Base-by-base conservation (phyloP, 2,113 vertebrate genomes). In the Myodes glareolus region DNA sequence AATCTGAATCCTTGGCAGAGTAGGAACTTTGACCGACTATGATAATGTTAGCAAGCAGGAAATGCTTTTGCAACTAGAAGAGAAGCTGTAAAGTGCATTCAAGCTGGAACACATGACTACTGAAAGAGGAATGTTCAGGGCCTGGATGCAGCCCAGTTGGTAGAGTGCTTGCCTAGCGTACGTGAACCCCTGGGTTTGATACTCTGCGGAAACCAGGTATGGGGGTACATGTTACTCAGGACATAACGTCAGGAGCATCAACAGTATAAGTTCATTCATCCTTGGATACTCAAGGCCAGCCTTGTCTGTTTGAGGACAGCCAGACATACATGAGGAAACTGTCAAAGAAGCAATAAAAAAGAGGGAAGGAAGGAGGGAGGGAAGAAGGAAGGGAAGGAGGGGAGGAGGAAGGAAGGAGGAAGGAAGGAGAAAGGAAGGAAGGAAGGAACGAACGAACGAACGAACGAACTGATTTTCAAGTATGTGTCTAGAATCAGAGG, bases 91-190 rank as follows among this genome's bases (percentile, higher is more conserved):
- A 91, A 90, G 31, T 63, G n/a, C 39, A 90, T 81, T n/a, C 25
- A 93, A 94, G 23, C 1, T 95, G 47, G 29, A 91, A 94, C 86
- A 97, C 31, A 97, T 89, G 23, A 94, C 88, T 94, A 81, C 70
- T 86, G 39, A 73, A 94, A 94, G 87, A 47, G 42, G 42, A 77
- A 29, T 29, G 47, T 77, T 77, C 72, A 23, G 72, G 36, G n/a
- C 72, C 72, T 39, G 72, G 17, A 73, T 23, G n/a, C 8, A 39
- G 72, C n/a, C n/a, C 72, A n/a, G 19, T 23, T 36, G 7, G 72
- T 39, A 39, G 72, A n/a, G 72, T 39, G 21, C 70, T 39, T 73
- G n/a, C n/a, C 19, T 72, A 73, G 70, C 16, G 39, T 23, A n/a
- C n/a, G 39, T 10, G n/a, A 39, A 73, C 14, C 72, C 72, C 7